These are phyloP conservation scores for Aramus guarauna DNA, from an alignment of 2,113 vertebrate genomes.

Conservation along the genomic window DNA sequence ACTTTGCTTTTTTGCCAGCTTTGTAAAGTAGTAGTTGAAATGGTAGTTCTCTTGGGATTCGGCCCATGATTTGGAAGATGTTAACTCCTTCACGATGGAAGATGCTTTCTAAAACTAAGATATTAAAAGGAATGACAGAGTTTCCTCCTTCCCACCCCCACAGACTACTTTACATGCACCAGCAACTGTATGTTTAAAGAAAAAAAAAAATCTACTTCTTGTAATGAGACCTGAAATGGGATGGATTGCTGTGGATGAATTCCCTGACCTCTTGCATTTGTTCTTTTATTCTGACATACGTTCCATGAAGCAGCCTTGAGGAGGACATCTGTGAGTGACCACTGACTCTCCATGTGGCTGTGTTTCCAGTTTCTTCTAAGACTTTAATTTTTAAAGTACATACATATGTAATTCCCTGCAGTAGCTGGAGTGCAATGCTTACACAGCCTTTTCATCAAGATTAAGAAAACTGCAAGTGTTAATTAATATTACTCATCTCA, in stretches of 20 bases:
- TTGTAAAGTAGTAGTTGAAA: not conserved
- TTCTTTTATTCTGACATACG: accelerated
- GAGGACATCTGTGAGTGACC: not conserved
- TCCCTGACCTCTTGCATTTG: not conserved
- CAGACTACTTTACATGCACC: not conserved
- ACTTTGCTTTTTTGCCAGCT: not conserved
- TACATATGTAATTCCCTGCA: not conserved
- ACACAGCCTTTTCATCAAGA: no score
- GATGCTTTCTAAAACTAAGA: not conserved
- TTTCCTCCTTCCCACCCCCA: no score
- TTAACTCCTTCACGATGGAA: not conserved
- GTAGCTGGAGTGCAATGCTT: not conserved
- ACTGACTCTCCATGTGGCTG: not conserved
- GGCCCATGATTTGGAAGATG: not conserved
- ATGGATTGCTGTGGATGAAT: not conserved
- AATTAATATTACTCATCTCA: not conserved
- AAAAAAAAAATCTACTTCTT: not conserved
- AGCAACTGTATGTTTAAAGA: not conserved
- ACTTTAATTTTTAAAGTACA: no score
- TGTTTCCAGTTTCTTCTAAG: not conserved
- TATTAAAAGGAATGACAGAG: not conserved
- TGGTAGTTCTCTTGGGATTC: not conserved
- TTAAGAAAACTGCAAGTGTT: not conserved
- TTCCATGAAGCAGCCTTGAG: not conserved
- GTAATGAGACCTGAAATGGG: not conserved